phyloP scores from a whole-genome alignment of 2,797 vertebrate species.

The Galaxias olidus region DNA sequence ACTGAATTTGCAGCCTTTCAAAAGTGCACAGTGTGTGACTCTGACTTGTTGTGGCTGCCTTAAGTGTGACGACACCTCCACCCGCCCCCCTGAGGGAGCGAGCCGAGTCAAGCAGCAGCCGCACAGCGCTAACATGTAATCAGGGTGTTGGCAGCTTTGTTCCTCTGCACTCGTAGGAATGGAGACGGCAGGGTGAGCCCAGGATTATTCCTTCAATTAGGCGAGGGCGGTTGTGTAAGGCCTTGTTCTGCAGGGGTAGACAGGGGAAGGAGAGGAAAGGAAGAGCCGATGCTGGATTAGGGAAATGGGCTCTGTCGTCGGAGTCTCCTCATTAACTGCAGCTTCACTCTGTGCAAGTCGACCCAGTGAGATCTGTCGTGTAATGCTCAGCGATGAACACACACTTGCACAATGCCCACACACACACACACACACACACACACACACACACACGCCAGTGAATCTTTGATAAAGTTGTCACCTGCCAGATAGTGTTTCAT shows the following conservation, averaged over 20 bases:
- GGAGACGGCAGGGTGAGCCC: constrained; percentile 6
- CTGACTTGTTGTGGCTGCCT: no score
- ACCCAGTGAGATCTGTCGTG: neutral
- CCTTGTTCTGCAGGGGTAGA: constrained; percentile 7
- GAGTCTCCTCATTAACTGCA: neutral
- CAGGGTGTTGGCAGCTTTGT: constrained; percentile 2
- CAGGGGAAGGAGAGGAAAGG: neutral
- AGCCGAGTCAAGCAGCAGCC: neutral
- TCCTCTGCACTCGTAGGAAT: neutral
- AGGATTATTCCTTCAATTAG: constrained; percentile 16
- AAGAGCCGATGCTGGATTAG: neutral
- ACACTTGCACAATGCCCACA: neutral
- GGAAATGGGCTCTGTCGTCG: constrained; percentile 5
- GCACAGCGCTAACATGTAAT: neutral
- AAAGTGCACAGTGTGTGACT: neutral
- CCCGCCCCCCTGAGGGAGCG: neutral
- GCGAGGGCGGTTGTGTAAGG: neutral
- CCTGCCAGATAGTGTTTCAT: neutral
- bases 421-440: neutral
- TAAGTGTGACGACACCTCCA: no score
- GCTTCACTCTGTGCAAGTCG: neutral
- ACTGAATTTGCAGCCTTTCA: neutral
- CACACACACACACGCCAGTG: neutral
- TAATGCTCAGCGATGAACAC: no score
- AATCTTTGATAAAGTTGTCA: neutral